Conservation (phyloP, 2,888 invertebrate species). For the Rotaria magnacalcarata region DNA sequence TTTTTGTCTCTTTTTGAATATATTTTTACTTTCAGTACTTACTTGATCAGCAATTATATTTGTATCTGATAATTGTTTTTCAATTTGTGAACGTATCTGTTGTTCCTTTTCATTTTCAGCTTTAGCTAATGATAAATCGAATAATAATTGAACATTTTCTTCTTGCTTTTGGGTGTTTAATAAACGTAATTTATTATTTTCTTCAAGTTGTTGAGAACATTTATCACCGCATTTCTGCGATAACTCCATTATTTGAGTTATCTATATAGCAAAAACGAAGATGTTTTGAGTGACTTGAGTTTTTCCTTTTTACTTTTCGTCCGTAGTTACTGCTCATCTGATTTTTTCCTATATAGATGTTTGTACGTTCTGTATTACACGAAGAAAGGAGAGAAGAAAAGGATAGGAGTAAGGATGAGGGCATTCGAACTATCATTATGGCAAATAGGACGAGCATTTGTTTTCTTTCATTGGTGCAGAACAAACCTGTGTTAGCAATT, state of each 20-base stretch:
- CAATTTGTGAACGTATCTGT: background rate
- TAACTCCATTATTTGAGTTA: conserved; percentile 19
- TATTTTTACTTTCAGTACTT: background rate
- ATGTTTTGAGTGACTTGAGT: too few relatives aligned
- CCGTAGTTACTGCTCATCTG: background rate
- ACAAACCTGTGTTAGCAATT: conserved; percentile 12
- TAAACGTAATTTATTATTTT: conserved; percentile 9
- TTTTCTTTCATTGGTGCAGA: background rate
- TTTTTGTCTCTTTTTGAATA: too few relatives aligned
- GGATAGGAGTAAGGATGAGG: background rate
- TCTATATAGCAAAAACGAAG: background rate
- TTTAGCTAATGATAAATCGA: conserved; percentile 16
- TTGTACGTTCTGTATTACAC: background rate
- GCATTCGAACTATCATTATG: background rate
- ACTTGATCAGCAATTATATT: conserved; percentile 9
- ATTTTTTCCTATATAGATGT: background rate
- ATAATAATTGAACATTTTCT: conserved; percentile 29
- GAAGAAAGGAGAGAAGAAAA: background rate
- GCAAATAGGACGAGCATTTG: background rate
- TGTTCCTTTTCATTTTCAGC: conserved; percentile 26
- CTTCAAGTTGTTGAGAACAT: conserved; percentile 15
- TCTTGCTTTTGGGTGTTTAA: conserved; percentile 18
- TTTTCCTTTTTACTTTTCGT: background rate
- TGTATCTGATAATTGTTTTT: background rate
- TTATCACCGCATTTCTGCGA: conserved; percentile 14